phyloP scores from a whole-genome alignment of 2,113 vertebrate species.

The Sturnus vulgaris region DNA sequence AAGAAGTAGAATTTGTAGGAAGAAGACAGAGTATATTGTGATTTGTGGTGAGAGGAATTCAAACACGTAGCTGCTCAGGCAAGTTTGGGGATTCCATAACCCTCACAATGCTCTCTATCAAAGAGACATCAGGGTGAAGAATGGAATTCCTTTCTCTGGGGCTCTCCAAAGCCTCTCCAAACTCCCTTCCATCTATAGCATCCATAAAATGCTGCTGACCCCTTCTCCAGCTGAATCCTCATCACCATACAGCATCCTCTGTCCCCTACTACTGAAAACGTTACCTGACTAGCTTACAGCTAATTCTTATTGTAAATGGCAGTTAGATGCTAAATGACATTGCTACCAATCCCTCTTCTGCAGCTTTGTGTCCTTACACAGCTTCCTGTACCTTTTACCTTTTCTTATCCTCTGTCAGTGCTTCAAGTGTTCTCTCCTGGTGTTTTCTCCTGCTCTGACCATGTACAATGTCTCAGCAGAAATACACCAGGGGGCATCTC shows the following conservation, averaged over 20 bases:
- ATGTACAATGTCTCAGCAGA: background rate
- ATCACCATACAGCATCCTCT: background rate
- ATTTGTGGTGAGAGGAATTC: background rate
- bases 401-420: background rate
- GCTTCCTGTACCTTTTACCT: background rate
- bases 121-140: background rate
- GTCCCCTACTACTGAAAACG: background rate
- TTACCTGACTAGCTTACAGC: background rate
- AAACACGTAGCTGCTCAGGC: background rate
- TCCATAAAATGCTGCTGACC: background rate
- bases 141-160: background rate
- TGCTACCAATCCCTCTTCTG: background rate
- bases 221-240: background rate
- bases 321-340: background rate
- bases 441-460: background rate
- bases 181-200: background rate
- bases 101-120: background rate
- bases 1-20: background rate
- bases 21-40: background rate
- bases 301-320: background rate
- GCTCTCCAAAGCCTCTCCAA: background rate
- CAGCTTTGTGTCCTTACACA: background rate
- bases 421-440: background rate
- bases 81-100: background rate
- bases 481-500: constrained; percentile 43